Conservation (phyloP, 2,113 vertebrate genomes). For the Butorides virescens region DNA sequence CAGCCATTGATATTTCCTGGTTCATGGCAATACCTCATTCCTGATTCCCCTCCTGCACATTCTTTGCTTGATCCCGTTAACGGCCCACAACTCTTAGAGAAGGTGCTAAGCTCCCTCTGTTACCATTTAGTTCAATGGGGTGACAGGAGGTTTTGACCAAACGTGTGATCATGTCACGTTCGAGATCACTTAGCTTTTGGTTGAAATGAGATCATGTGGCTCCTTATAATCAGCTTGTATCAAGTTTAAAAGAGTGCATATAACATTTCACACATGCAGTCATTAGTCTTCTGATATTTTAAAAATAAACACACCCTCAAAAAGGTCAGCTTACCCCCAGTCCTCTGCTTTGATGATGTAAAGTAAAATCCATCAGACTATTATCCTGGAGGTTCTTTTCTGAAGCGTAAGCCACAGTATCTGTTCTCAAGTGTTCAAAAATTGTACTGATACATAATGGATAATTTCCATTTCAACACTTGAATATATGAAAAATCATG, state of each 20-base stretch:
- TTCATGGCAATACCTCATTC: not conserved
- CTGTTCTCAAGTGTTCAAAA: not conserved
- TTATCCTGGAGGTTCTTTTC: not conserved
- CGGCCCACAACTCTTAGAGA: not conserved
- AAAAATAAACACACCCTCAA: not conserved
- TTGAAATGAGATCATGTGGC: not conserved
- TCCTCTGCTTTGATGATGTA: not conserved
- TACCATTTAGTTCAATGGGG: not conserved
- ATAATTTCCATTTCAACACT: not conserved
- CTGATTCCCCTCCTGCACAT: not conserved
- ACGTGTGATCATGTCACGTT: not conserved
- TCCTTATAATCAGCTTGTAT: slow-evolving; percentile 18
- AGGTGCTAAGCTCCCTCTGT: slow-evolving; percentile 15
- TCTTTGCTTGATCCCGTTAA: not conserved
- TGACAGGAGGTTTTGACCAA: not conserved
- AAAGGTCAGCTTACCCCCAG: not conserved
- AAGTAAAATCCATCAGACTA: not conserved
- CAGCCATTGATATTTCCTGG: not conserved
- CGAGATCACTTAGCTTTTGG: not conserved
- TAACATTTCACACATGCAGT: not conserved
- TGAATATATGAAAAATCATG: not conserved
- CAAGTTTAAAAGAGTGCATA: not conserved
- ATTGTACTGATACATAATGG: not conserved
- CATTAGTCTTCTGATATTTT: not conserved
- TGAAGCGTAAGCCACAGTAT: not conserved